phyloP scores from a whole-genome alignment of 2,113 vertebrate species.

The Datnioides undecimradiatus region DNA sequence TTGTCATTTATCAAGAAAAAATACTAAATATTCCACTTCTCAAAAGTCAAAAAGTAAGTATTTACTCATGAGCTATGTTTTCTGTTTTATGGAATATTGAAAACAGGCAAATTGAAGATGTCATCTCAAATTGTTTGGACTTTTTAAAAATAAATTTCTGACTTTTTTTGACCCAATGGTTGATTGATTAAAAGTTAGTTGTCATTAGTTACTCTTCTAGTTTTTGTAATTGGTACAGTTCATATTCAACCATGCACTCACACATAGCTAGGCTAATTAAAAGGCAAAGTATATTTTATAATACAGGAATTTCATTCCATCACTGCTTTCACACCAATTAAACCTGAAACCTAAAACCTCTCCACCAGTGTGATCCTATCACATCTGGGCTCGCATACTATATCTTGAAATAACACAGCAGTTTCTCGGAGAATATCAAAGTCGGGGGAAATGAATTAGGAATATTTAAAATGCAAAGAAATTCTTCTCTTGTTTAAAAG shows the following conservation, averaged over 20 bases:
- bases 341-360: constrained; percentile 74
- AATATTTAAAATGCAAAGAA: constrained; percentile 80
- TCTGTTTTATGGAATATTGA: neutral
- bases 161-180: neutral
- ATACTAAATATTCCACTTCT: neutral
- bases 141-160: neutral
- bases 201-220: neutral
- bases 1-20: neutral
- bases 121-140: no score
- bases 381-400: constrained; percentile 61
- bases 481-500: constrained; percentile 76
- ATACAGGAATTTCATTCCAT: constrained; percentile 52
- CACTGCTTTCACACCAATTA: constrained; percentile 69
- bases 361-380: constrained; percentile 62
- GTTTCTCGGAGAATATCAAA: constrained; percentile 71
- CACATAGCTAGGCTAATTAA: constrained; percentile 5
- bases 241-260: constrained; percentile 4
- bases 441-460: constrained; percentile 67
- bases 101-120: neutral
- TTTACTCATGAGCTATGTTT: no score
- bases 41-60: neutral
- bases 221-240: neutral
- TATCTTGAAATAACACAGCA: constrained; percentile 68
- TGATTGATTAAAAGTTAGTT: neutral
- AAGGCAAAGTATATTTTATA: constrained; percentile 23